These are phyloP conservation scores for Microtus richardsoni DNA, from an alignment of 2,113 vertebrate species.

Conservation along the genomic window DNA sequence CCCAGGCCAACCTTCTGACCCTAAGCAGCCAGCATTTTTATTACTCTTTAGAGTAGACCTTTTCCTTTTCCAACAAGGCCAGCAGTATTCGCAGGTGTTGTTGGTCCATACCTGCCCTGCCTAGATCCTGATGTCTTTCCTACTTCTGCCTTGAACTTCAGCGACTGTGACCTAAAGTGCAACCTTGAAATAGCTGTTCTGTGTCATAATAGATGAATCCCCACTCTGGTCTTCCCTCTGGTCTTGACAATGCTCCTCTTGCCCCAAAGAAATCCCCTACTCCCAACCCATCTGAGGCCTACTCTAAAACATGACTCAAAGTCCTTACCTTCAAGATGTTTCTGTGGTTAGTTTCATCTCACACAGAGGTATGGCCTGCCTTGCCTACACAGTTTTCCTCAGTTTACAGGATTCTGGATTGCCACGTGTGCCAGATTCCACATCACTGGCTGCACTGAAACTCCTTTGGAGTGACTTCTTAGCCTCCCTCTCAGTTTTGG, in stretches of 20 bases:
- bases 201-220: neutral
- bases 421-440: neutral
- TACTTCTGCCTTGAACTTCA: neutral
- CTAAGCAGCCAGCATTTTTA: neutral
- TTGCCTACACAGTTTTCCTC: neutral
- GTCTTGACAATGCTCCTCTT: neutral
- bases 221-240: neutral
- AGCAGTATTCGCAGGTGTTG: neutral
- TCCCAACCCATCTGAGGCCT: neutral
- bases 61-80: neutral
- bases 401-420: neutral
- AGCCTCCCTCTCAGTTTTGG: neutral
- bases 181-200: neutral
- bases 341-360: neutral
- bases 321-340: neutral
- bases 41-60: neutral
- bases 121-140: neutral
- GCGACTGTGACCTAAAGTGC: neutral
- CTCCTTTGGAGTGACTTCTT: neutral
- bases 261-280: neutral
- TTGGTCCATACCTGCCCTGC: neutral
- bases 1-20: neutral
- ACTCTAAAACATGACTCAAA: neutral
- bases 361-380: neutral
- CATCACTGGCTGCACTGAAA: neutral